Evolutionary conservation across 1,140 invertebrate species (phyloP), one percentile per base, ranked within the genome.

Genomic region (Drosophila setifemur): DNA sequence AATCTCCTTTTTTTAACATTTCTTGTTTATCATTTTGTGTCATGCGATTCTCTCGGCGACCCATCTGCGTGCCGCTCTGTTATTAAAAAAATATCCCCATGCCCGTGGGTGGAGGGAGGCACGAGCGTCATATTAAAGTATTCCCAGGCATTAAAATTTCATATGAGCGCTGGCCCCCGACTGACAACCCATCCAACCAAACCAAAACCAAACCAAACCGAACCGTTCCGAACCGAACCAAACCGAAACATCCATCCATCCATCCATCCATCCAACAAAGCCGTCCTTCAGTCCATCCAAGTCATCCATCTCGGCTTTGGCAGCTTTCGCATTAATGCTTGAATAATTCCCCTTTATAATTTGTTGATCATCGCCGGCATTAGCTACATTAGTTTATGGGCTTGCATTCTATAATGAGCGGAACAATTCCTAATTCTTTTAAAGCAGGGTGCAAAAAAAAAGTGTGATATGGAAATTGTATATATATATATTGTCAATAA

Each of bases 21-120:
- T 85, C 81, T 86, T 86, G 81, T 86, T 76, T 86, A 86, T 86
- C 72, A 86, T 86, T 86, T 86, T 86, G 54, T 86, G 81, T 86
- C 81, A 86, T 86, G 81, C 81, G 75, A 86, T 81, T 86, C 83
- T 53, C 66, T 47, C 66, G 57, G 53, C 64, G 23, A 48, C 53
- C 49, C 35, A 68, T 55, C 49, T 79, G 45, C 72, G 72, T 86
- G 81, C 63, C 63, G 14, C 42, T 48, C 28, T 68, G 73, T 86
- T 86, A 86, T 81, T 86, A 86, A 86, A 86, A 86, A 86, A 64
- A 39, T 64, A 48, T 63, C 26, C 42, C n/a, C 18, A 16, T 40
- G 40, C 33, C 21, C 49, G 53, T 57, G 44, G 33, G 16, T 16
- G 33, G 29, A 16, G 11, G 14, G 26, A 44, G 29, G 21, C 2